A percentile compares a stretch with the other conserved stretches of the same genome.
Conservation (phyloP, 2,888 invertebrate genomes). For the Drosophila quasianomalipes region DNA sequence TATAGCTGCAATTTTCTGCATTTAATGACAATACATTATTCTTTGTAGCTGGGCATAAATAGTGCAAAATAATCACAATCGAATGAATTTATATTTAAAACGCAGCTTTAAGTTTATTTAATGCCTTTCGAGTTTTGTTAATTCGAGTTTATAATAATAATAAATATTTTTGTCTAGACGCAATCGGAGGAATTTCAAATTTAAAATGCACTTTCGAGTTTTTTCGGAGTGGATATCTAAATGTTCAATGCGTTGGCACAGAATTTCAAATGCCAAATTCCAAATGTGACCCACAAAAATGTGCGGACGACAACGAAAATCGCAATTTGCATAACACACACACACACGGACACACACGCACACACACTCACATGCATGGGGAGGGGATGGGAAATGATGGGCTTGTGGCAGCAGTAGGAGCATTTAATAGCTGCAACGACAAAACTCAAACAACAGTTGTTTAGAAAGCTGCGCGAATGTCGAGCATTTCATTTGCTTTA, state of each 20-base stretch:
- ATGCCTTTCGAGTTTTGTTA: background rate
- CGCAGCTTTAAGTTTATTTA: slow-evolving; percentile 28
- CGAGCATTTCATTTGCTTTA: slow-evolving; percentile 78
- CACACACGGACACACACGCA: slow-evolving; percentile 45
- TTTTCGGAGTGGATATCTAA: slow-evolving; percentile 46
- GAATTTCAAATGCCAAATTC: slow-evolving; percentile 57
- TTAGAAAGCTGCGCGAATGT: slow-evolving; percentile 66
- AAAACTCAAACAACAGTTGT: slow-evolving; percentile 79
- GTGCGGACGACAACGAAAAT: slow-evolving; percentile 68
- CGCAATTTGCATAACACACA: slow-evolving; percentile 73
- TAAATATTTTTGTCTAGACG: background rate
- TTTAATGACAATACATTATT: too few species aligned
- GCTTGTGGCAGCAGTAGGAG: slow-evolving; percentile 33
- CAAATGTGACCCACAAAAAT: slow-evolving; percentile 54
- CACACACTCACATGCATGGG: slow-evolving; percentile 33
- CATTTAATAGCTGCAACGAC: slow-evolving; percentile 77
- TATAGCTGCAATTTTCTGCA: background rate
- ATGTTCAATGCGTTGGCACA: slow-evolving; percentile 59
- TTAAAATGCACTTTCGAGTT: slow-evolving; percentile 29
- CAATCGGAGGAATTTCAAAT: slow-evolving; percentile 41
- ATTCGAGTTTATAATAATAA: background rate
- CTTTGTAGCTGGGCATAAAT: background rate
- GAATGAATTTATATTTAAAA: slow-evolving; percentile 40
- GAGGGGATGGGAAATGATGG: background rate
- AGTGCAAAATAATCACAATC: background rate